Conservation (phyloP, 2,888 invertebrate species). For the Reticulitermes lucifugus region DNA sequence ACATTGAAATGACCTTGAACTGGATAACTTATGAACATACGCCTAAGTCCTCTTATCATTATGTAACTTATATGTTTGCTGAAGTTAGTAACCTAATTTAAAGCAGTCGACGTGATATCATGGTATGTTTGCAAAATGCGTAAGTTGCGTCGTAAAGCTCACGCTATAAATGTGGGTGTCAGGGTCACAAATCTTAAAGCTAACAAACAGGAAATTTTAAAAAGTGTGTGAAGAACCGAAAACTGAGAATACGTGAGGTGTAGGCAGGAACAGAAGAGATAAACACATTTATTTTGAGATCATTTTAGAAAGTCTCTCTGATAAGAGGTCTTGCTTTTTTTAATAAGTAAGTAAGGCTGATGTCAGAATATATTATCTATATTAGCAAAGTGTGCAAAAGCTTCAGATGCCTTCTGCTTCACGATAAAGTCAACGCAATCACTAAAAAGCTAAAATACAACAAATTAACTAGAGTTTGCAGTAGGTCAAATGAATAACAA, state of each 20-base stretch:
- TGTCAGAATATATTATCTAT: too few relatives aligned
- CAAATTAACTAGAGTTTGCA: too few relatives aligned
- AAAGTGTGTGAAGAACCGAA: too few relatives aligned
- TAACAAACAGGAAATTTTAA: too few relatives aligned
- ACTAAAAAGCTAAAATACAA: too few relatives aligned
- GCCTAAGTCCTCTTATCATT: neutral
- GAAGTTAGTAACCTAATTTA: neutral
- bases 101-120: neutral
- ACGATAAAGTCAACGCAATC: too few relatives aligned
- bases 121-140: neutral
- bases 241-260: neutral
- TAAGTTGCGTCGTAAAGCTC: neutral
- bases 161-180: neutral
- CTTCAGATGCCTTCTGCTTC: too few relatives aligned
- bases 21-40: neutral
- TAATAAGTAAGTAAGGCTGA: too few relatives aligned
- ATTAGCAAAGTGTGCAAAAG: too few relatives aligned
- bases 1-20: conserved; percentile 2
- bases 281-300: neutral
- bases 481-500: too few relatives aligned
- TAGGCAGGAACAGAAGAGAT: neutral
- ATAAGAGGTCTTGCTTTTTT: too few relatives aligned
- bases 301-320: too few relatives aligned
- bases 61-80: neutral
- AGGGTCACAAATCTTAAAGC: neutral